Evolutionary conservation across 2,888 invertebrate species (phyloP).

Genomic region (Horisme vitalbata): DNA sequence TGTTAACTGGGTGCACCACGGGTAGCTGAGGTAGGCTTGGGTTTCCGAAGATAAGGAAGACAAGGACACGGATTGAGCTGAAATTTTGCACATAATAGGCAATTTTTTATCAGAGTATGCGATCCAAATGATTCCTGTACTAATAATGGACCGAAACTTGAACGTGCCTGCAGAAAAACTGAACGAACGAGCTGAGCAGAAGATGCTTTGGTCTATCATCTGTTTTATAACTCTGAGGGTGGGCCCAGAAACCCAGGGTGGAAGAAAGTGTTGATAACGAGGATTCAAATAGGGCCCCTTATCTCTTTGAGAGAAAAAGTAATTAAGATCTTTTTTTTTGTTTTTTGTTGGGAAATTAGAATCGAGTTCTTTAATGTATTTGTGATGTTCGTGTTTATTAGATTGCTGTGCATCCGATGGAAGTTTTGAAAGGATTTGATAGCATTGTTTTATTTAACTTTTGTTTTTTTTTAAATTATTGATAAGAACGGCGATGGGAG

Average conservation of each 20-base stretch:
- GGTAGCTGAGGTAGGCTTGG: too few species aligned
- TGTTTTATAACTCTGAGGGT: conserved; percentile 7
- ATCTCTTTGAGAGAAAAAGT: conserved; percentile 77
- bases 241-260: conserved; percentile 41
- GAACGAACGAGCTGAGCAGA: too few species aligned
- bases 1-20: too few species aligned
- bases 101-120: too few species aligned
- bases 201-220: not conserved
- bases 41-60: too few species aligned
- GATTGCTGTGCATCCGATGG: conserved; percentile 49
- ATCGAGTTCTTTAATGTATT: conserved; percentile 69
- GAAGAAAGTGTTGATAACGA: conserved; percentile 67
- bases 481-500: not conserved
- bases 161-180: too few species aligned
- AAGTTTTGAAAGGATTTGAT: conserved; percentile 22
- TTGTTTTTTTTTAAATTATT: conserved; percentile 3
- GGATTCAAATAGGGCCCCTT: conserved; percentile 67
- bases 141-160: too few species aligned
- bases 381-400: conserved; percentile 59
- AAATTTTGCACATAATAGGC: too few species aligned
- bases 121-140: too few species aligned
- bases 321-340: conserved; percentile 74
- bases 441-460: conserved; percentile 23
- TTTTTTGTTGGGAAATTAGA: conserved; percentile 63
- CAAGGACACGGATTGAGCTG: too few species aligned